Base-by-base conservation (phyloP, 2,888 invertebrate species). In the Luffia ferchaultella region DNA sequence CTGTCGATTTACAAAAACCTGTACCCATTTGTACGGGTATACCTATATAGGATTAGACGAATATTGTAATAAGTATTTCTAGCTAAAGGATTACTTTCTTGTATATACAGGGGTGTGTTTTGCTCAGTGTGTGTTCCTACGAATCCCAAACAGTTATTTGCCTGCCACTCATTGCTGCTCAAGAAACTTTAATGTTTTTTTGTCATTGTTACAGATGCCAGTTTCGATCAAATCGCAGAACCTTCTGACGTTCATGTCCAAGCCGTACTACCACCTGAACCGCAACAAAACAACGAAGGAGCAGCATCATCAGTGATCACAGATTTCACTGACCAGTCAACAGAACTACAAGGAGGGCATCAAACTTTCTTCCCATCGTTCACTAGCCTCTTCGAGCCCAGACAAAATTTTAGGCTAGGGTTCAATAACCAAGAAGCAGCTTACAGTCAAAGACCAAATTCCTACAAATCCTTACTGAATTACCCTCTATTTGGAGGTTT, bases 321-420 rank as follows among this genome's bases (percentile, higher is more conserved):
- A 7, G 73, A 67, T 54, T 69, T 73, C 53, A 63, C 69, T 19
- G 84, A 85, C 53, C 86, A 85, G 61, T 85, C 85, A 17, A 67
- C 86, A 53, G 88, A 88, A 62, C 83, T 86, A 16, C 74, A 86
- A 17, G 78, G 79, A 16, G 75, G 76, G 49, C 87, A 88, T 48
- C 91, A 92, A 64, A 90, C 88, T 46, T 93, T 92, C 73, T 93
- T 92, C 73, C 93, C 93, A 0, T 88, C 92, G 0, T 94, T 92
- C 64, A 87, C 89, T 1, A 89, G 88, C 58, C 73, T 89, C 12
- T 91, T 90, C 62, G 85, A 89, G 57, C 85, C 86, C 45, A 74
- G 70, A 53, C 86, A 76, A 72, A 86, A 68, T 86, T 73, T 88
- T 53, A 88, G 90, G 19, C 85, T 88, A 42, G 87, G 87, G 51